A percentile compares a stretch with the other conserved stretches of the same genome.
Conservation (phyloP, 1,140 invertebrate genomes). For the Aphaenogaster rudis region DNA sequence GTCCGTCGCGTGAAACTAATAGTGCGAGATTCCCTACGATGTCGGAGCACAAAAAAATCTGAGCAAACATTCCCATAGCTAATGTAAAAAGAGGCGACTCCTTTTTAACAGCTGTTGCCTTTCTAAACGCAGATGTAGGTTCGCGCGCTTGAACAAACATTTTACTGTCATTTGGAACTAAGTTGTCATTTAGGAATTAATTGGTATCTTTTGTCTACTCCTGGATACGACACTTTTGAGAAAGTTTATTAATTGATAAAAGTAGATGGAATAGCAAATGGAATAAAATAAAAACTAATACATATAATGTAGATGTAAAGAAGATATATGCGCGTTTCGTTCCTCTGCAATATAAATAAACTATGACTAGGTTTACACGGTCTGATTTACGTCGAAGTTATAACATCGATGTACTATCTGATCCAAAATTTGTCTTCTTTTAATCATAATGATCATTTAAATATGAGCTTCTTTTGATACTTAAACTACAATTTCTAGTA, state of each 20-base stretch:
- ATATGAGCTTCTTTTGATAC: too few species aligned
- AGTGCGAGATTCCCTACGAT: neutral
- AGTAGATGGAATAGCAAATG: neutral
- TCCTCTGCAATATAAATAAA: neutral
- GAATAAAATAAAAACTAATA: neutral
- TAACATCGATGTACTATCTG: too few species aligned
- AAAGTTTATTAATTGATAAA: neutral
- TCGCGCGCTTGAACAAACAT: constrained; percentile 33
- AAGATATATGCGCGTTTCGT: neutral
- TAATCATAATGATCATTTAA: too few species aligned
- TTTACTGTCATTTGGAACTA: neutral
- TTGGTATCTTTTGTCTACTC: neutral
- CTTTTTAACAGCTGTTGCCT: constrained; percentile 11
- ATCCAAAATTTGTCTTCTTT: too few species aligned
- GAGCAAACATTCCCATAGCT: neutral
- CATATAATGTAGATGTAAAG: neutral
- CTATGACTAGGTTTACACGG: too few species aligned
- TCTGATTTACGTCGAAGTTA: too few species aligned
- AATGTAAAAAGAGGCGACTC: constrained; percentile 11
- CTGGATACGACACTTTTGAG: neutral
- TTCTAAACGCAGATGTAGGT: constrained; percentile 8
- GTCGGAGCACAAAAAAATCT: constrained; percentile 50
- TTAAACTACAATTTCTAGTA: too few species aligned
- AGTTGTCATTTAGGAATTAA: neutral
- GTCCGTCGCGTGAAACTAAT: constrained; percentile 39